Conservation (phyloP, 1,140 invertebrate species). For the Sarcophaga bullata region DNA sequence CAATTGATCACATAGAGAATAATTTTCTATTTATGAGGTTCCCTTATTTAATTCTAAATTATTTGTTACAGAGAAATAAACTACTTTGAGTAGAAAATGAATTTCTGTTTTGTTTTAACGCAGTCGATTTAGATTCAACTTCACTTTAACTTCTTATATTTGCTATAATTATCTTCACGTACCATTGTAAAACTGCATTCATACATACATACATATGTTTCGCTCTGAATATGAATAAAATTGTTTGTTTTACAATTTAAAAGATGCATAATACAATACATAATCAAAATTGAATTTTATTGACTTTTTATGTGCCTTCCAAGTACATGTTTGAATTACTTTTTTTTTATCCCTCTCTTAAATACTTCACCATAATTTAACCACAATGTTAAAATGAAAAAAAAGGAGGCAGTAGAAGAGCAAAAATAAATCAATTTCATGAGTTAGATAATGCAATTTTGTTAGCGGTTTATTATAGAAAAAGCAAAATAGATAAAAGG, state of each 20-base stretch:
- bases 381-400: neutral
- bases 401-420: neutral
- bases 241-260: neutral
- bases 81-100: too few species aligned
- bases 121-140: too few species aligned
- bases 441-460: neutral
- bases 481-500: too few species aligned
- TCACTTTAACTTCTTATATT: too few species aligned
- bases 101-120: too few species aligned
- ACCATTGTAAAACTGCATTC: too few species aligned
- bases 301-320: neutral
- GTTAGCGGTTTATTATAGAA: neutral
- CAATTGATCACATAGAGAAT: too few species aligned
- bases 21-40: too few species aligned
- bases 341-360: neutral
- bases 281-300: conserved; percentile 8
- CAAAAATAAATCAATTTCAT: neutral
- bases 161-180: too few species aligned
- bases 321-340: neutral
- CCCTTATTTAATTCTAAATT: too few species aligned
- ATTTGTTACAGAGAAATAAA: too few species aligned
- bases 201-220: neutral
- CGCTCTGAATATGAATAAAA: neutral
- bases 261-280: too few species aligned
- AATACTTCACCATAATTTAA: neutral